These are phyloP conservation scores for Tridacna crocea DNA, from an alignment of 2,888 invertebrate species.

Conservation along the genomic window DNA sequence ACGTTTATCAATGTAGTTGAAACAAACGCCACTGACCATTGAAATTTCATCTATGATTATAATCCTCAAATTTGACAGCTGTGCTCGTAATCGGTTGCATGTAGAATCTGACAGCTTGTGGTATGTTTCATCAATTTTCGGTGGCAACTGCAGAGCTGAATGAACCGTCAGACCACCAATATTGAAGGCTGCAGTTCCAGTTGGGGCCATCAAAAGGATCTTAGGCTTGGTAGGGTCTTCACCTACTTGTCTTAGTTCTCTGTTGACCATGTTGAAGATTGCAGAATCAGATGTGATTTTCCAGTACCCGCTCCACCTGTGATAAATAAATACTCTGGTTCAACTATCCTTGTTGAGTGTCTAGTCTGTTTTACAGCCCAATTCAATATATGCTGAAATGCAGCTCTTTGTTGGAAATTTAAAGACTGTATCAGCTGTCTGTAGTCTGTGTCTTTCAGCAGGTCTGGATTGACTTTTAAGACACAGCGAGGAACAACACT, in stretches of 20 bases:
- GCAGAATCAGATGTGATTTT: conserved; percentile 44
- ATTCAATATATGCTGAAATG: conserved; percentile 29
- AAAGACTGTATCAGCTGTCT: conserved; percentile 28
- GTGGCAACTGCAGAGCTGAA: conserved; percentile 21
- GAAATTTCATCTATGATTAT: conserved; percentile 49
- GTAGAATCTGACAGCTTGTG: conserved; percentile 21
- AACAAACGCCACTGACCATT: conserved; percentile 32
- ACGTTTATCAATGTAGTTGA: conserved; percentile 25
- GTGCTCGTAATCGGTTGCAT: conserved; percentile 15
- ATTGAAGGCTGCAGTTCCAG: conserved; percentile 45
- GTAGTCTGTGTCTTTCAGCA: conserved; percentile 26
- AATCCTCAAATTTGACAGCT: conserved; percentile 7
- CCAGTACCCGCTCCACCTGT: conserved; percentile 47
- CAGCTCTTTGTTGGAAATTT: conserved; percentile 30
- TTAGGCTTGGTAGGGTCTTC: conserved; percentile 25
- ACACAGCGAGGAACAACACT: background rate
- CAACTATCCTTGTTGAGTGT: background rate
- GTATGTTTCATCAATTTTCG: conserved; percentile 16
- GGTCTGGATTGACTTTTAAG: conserved; percentile 28
- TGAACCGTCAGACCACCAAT: conserved; percentile 35
- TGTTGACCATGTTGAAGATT: conserved; percentile 27
- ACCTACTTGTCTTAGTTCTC: conserved; percentile 28
- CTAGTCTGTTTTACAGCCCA: background rate
- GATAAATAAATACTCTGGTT: conserved; percentile 29
- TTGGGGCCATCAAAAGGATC: conserved; percentile 36